These are phyloP conservation scores for Guaruba guarouba DNA, from an alignment of 2,113 vertebrate genomes.

Conservation along the genomic window DNA sequence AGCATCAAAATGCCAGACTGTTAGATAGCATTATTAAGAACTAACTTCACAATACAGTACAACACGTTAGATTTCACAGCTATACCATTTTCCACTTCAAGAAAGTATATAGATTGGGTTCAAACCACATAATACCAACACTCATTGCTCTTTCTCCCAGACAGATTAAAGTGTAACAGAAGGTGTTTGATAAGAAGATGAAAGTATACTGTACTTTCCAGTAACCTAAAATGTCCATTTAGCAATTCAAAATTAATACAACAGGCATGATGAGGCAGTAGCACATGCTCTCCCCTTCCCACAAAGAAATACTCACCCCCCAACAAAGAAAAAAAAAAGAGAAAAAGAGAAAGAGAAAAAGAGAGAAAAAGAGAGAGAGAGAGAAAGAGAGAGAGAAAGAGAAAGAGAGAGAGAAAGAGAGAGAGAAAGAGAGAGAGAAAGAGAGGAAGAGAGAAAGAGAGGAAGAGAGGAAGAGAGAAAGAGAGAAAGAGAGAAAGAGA, in stretches of 20 bases:
- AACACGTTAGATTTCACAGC: not conserved
- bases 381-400: rapidly evolving
- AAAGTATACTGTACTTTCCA: not conserved
- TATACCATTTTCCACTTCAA: not conserved
- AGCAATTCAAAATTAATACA: not conserved
- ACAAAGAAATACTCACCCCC: rapidly evolving
- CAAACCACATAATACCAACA: not conserved
- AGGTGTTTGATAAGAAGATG: not conserved
- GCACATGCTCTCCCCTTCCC: rapidly evolving
- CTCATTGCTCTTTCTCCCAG: not conserved
- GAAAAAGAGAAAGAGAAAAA: not conserved
- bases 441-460: rapidly evolving
- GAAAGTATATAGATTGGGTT: not conserved
- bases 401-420: rapidly evolving
- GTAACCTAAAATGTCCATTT: not conserved
- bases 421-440: rapidly evolving
- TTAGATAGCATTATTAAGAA: not conserved
- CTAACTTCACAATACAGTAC: not conserved
- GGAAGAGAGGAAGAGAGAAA: rapidly evolving
- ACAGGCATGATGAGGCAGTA: not conserved
- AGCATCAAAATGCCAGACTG: not conserved
- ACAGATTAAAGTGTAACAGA: not conserved
- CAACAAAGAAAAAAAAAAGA: not conserved
- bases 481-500: not conserved
- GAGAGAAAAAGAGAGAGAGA: no score